These are phyloP conservation scores for Cotesia congregata DNA, from an alignment of 2,888 invertebrate genomes.

Conservation along the genomic window DNA sequence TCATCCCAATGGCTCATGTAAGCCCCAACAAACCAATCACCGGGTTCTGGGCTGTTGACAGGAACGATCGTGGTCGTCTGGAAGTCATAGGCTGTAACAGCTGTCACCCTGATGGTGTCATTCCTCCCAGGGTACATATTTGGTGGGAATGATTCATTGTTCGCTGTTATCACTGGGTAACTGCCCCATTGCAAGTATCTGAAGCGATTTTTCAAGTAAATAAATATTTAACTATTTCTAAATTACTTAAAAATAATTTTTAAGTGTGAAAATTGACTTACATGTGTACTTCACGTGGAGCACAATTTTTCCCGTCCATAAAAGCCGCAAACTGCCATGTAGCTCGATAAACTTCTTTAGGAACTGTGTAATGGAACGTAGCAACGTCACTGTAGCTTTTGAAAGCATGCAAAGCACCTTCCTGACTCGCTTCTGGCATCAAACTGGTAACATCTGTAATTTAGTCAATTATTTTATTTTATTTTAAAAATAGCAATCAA, in stretches of 20 bases:
- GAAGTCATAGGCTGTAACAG: conserved; percentile 66
- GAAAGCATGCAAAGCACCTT: conserved; percentile 70
- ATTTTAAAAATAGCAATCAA: too few relatives aligned
- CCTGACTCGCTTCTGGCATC: conserved; percentile 71
- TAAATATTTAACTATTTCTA: neutral
- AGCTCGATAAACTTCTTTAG: conserved; percentile 70
- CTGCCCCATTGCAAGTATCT: conserved; percentile 74
- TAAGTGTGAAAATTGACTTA: conserved; percentile 53
- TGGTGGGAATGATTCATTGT: conserved; percentile 72
- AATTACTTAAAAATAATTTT: conserved; percentile 29
- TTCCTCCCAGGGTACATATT: conserved; percentile 63
- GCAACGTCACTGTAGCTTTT: conserved; percentile 71
- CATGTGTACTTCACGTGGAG: conserved; percentile 69
- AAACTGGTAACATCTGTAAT: conserved; percentile 48
- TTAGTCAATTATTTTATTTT: neutral
- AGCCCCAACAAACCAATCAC: conserved; percentile 72
- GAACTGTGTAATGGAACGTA: conserved; percentile 71
- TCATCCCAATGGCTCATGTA: conserved; percentile 71
- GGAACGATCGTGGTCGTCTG: conserved; percentile 69
- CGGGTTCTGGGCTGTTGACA: conserved; percentile 70
- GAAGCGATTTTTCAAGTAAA: conserved; percentile 44
- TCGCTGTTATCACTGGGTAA: conserved; percentile 72
- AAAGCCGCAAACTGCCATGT: conserved; percentile 73
- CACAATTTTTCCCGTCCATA: conserved; percentile 69
- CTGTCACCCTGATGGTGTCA: conserved; percentile 60